phyloP scores from a whole-genome alignment of 2,797 vertebrate species.

The Sebastiscus tertius region DNA sequence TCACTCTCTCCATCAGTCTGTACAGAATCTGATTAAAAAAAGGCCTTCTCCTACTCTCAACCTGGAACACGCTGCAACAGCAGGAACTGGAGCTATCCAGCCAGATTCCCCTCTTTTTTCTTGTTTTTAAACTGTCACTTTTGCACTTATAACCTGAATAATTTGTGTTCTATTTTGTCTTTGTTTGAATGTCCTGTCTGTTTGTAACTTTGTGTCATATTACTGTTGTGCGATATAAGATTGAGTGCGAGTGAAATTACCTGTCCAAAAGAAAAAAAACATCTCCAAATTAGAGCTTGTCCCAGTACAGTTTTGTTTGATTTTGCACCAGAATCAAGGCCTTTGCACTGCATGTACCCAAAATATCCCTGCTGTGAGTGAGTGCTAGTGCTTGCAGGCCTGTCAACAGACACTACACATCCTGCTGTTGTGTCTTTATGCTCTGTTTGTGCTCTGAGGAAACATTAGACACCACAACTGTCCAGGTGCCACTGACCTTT shows the following conservation, averaged over 20 bases:
- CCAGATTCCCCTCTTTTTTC: no score
- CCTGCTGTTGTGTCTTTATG: conserved; percentile 38
- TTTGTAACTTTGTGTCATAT: neutral
- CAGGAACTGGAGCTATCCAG: no score
- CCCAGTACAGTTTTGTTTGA: conserved; percentile 7
- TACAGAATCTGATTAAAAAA: no score
- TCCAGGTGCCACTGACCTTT: neutral
- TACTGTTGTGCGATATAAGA: neutral
- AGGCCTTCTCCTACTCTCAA: no score
- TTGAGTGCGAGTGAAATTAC: neutral
- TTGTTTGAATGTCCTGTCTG: no score
- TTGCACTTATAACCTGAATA: no score
- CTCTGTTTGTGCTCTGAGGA: neutral
- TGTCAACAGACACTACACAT: conserved; percentile 37
- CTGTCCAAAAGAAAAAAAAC: neutral
- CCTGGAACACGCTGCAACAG: no score
- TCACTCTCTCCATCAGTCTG: no score
- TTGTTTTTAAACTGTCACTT: no score
- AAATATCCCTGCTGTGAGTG: conserved; percentile 40
- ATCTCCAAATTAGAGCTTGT: neutral
- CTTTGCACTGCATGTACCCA: conserved; percentile 5
- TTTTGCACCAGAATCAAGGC: conserved; percentile 13
- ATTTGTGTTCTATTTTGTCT: no score
- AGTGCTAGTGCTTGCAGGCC: conserved; percentile 22
- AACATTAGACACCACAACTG: conserved; percentile 19